Percentiles rank a stretch among this genome's conserved stretches.
phyloP scores from a whole-genome alignment of 2,888 invertebrate species.

The Capitulum mitella region DNA sequence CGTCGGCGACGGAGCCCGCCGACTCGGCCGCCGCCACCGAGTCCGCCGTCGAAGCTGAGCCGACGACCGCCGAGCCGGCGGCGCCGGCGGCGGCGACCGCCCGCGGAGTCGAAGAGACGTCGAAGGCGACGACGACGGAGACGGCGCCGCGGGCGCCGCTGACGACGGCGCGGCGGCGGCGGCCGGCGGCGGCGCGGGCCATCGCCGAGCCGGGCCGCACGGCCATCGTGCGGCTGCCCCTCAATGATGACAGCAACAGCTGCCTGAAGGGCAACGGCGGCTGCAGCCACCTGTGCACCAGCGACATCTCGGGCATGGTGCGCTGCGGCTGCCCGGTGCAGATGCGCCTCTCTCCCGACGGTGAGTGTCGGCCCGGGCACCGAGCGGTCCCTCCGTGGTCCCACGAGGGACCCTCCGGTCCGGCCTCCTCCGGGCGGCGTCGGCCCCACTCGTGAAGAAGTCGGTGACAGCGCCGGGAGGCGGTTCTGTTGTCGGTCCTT shows the following conservation, averaged over 20 bases:
- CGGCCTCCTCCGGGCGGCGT: no score
- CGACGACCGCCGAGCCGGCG: neutral
- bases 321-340: constrained; percentile 3
- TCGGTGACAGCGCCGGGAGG: no score
- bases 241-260: neutral
- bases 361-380: no score
- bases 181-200: neutral
- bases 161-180: neutral
- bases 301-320: constrained; percentile 2
- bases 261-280: constrained; percentile 17
- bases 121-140: neutral
- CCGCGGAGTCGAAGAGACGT: neutral
- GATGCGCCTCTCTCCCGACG: neutral
- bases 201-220: neutral
- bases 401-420: no score
- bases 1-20: neutral
- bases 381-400: no score
- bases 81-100: neutral
- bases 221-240: neutral
- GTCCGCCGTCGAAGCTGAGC: neutral
- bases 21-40: neutral
- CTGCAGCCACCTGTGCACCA: constrained; percentile 12
- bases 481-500: no score
- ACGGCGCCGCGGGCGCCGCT: neutral
- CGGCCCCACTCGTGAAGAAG: no score